Conservation (phyloP, 2,888 invertebrate genomes). For the Gryllus longicercus region DNA sequence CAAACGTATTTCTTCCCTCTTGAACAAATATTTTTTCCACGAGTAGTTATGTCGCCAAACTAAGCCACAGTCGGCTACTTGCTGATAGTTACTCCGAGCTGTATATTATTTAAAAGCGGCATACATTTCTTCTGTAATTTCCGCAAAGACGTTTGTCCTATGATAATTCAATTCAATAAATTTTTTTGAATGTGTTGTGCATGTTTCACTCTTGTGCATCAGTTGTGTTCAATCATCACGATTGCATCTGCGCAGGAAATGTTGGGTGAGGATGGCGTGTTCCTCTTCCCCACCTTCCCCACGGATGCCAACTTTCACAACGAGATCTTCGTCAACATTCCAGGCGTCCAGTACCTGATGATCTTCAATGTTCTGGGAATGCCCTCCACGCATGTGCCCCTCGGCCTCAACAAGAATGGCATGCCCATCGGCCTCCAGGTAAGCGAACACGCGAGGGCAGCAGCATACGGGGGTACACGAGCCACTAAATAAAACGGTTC, state of each 20-base stretch:
- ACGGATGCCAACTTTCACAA: conserved; percentile 59
- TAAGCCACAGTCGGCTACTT: too few species aligned
- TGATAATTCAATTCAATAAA: too few species aligned
- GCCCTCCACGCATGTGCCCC: conserved; percentile 72
- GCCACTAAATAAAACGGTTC: too few species aligned
- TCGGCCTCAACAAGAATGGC: conserved; percentile 58
- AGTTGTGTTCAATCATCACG: background rate
- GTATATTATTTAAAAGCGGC: too few species aligned
- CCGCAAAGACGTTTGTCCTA: too few species aligned
- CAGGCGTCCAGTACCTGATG: conserved; percentile 62
- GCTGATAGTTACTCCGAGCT: too few species aligned
- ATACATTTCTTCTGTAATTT: too few species aligned
- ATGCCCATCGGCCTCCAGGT: conserved; percentile 77
- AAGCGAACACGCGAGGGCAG: conserved; percentile 22
- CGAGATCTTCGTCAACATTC: conserved; percentile 56
- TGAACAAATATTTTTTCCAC: too few species aligned
- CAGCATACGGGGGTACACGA: too few species aligned
- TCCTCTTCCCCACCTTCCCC: conserved; percentile 60
- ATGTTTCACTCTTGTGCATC: background rate
- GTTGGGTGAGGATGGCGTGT: conserved; percentile 59
- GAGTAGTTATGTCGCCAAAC: too few species aligned
- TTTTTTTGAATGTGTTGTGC: background rate
- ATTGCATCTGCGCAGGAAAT: conserved; percentile 44
- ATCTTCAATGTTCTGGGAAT: conserved; percentile 69
- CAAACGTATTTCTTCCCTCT: too few species aligned